Base-by-base conservation (phyloP, 2,113 vertebrate species). In the Pongo pygmaeus region DNA sequence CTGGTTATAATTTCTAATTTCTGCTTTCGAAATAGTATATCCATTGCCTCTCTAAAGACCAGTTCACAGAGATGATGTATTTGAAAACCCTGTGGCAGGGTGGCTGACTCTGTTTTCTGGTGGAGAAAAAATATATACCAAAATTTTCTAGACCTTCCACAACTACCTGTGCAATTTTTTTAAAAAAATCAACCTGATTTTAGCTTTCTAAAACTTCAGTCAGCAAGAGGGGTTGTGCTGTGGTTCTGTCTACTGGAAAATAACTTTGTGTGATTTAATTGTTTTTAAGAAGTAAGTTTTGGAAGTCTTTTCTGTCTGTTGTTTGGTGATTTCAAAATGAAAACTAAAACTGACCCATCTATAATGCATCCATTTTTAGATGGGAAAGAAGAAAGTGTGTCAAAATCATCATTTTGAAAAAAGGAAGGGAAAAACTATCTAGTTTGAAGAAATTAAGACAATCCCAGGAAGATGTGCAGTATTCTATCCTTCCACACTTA, bases 261-360 rank as follows among this genome's bases (percentile, higher is more conserved):
- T 7, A 64, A 13, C 43, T 77, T 27, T 59, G 23, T 84, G 30
- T 78, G 23, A 52, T 61, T 86, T 77, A 38, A 59, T 13, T n/a
- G 50, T 84, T 70, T 84, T 89, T 13, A 35, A 93, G 10, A 59
- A 90, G 1, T 50, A 72, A 52, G 7, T 52, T 95, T 94, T 90
- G 0, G n/a, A 94, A 87, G 23, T 95, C 77, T 84, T 87, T 92
- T 61, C 13, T 93, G 8, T 38, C 4, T 4, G 43, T 48, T 93
- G 85, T 89, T 74, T 46, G 14, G 0, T 84, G 52, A 81, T 93
- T 83, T 96, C 30, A 85, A 89, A 94, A 85, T 89, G 16, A 72
- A 94, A 93, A 86, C 17, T 8, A 10, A 92, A 64, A 13, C 13
- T 32, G 55, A 30, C 12, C 10, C 35, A 67, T 59, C 22, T 94